Evolutionary conservation across 2,888 invertebrate genomes (phyloP).

Genomic region (Hypolimnas misippus): DNA sequence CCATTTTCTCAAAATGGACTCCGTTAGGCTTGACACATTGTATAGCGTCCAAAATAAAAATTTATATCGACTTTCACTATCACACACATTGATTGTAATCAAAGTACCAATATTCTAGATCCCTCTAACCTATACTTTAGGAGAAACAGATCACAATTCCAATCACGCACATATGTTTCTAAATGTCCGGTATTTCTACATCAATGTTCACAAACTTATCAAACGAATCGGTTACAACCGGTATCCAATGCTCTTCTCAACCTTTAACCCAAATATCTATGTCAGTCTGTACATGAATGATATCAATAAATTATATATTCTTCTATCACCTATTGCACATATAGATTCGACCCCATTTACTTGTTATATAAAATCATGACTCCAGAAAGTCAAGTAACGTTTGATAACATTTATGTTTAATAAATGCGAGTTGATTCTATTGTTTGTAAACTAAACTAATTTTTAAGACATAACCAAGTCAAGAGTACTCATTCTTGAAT

Average conservation of each 20-base stretch:
- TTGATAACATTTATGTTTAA: background rate
- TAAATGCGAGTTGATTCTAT: too few relatives aligned
- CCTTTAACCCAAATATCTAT: constrained; percentile 36
- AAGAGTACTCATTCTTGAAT: too few relatives aligned
- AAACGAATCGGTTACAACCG: constrained; percentile 27
- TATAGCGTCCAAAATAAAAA: too few relatives aligned
- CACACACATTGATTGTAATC: too few relatives aligned
- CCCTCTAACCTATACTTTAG: background rate
- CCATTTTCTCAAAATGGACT: too few relatives aligned
- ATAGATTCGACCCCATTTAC: constrained; percentile 5
- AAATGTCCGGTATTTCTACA: background rate
- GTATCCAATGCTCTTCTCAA: constrained; percentile 27
- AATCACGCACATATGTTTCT: background rate
- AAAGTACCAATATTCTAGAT: background rate
- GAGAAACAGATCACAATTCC: background rate
- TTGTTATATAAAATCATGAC: constrained; percentile 32
- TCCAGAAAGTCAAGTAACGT: constrained; percentile 8
- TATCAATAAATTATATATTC: constrained; percentile 18
- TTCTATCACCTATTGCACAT: constrained; percentile 22
- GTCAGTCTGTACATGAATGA: constrained; percentile 31
- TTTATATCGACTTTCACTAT: background rate
- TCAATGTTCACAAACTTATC: constrained; percentile 24
- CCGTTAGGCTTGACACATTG: too few relatives aligned
- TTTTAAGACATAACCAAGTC: too few relatives aligned
- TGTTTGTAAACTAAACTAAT: too few relatives aligned